Base-by-base conservation (phyloP, 2,888 invertebrate genomes). In the Mimas tiliae region DNA sequence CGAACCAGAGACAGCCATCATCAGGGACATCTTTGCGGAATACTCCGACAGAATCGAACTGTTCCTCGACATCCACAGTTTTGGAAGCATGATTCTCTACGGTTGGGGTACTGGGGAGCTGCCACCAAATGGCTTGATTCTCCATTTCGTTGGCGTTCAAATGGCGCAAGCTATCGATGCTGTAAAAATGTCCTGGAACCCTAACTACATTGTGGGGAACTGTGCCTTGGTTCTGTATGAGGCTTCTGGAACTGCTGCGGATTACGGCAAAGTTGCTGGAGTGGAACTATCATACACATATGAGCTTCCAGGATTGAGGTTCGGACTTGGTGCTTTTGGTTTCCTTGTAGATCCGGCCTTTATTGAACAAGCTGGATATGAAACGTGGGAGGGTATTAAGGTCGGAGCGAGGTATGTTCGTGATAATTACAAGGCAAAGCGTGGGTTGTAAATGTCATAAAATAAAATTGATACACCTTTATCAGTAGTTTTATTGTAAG, bases 51-150 rank as follows among this genome's bases (percentile, higher is more conserved):
- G 91, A 9, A 86, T 95, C 14, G 94, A 95, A 71, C 89, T 96
- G 55, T 97, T 96, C 81, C 75, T 97, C 9, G 95, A 96, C 11
- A 88, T 97, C 62, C 97, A 97, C 83, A 95, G 96, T 16, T 97
- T 94, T 77, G 96, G 96, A 58, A 93, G 94, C 72, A 95, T 94
- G 80, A 80, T 96, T 38, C 71, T 87, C 0, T 88, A 81, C 62
- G 86, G 87, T 0, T 86, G 78, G 19, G 88, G 87, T 1, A 80
- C 69, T 27, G 83, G 84, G 47, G 79, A 77, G 0, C 77, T 94
- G 66, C 95, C 94, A 14, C 80, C 85, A 0, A 94, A 94, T 69
- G 90, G 80, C 50, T 75, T 89, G 0, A 79, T 83, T 21, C 76
- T 95, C 0, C 82, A 89, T 64, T 63, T 79, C 1, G 68, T 90